Evolutionary conservation across 2,113 vertebrate genomes (phyloP), one percentile per base, ranked within the genome.

Genomic region (Nyctibius bracteatus): DNA sequence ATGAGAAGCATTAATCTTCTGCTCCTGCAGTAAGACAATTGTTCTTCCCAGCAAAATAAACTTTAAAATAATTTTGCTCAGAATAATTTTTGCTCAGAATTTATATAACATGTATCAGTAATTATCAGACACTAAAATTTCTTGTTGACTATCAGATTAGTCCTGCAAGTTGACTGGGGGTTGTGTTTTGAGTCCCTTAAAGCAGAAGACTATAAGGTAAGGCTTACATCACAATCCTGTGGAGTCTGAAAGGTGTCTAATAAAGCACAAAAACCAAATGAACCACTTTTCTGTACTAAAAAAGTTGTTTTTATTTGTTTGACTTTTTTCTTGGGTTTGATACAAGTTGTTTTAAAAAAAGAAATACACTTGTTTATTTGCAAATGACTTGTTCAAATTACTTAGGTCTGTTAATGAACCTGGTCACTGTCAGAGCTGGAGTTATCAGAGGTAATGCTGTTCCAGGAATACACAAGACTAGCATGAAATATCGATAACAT

Each of bases 1-100:
- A 31, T 41, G 33, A 90, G 47, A 27, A 92, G 94, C 94, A 92
- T 81, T 88, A 81, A 90, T 51, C 35, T 55, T 43, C 52, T 80
- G 79, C 59, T 71, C 55, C 51, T 54, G 65, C 52, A 47, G 52
- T 12, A n/a, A 35, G 15, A 5, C 9, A 21, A 0, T 14, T 1
- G 4, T 20, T 63, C 41, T 70, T 73, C 28, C 44, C 51, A 44
- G 66, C 66, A 44, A 91, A 30, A 8, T 23, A 58, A 41, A 28
- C 31, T 33, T 35, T 12, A 9, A 15, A 31, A 9, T 28, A 8
- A 55, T n/a, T 44, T 12, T 79, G 4, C 23, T 72, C 10, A 1
- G 28, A 51, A 84, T 24, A n/a, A n/a, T n/a, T n/a, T 44, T 12
- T 79, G 4, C 23, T 72, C 10, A 1, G 28, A 51, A 84, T 24